These are phyloP conservation scores for Sebastes aleutianus DNA, from an alignment of 2,797 vertebrate species.

Conservation along the genomic window DNA sequence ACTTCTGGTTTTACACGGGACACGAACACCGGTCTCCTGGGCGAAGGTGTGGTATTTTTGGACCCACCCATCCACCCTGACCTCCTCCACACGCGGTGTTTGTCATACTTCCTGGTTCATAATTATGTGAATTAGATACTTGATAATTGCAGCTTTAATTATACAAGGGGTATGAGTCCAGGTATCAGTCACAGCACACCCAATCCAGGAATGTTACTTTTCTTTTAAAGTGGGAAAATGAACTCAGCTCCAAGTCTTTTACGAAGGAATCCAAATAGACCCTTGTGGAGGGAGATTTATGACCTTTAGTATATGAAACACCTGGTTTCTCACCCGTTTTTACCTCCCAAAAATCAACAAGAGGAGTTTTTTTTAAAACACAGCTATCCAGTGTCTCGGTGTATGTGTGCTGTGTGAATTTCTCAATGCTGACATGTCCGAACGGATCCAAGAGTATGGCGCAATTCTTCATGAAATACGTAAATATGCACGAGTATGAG, in stretches of 20 bases:
- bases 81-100: background rate
- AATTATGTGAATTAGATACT: background rate
- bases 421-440: slow-evolving; percentile 10
- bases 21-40: background rate
- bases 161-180: background rate
- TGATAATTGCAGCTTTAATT: background rate
- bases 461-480: background rate
- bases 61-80: background rate
- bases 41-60: background rate
- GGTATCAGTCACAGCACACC: background rate
- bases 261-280: slow-evolving; percentile 11
- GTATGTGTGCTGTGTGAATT: background rate
- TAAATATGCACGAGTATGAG: background rate
- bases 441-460: slow-evolving; percentile 3
- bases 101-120: background rate
- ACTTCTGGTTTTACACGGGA: background rate
- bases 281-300: slow-evolving; percentile 28
- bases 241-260: slow-evolving; percentile 3
- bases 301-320: slow-evolving; percentile 15
- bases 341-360: background rate
- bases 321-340: slow-evolving; percentile 6
- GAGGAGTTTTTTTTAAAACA: slow-evolving; percentile 10
- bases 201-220: background rate
- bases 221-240: background rate
- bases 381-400: background rate